Evolutionary conservation across 2,888 invertebrate genomes (phyloP).

Genomic region (Sussaba pulchella): DNA sequence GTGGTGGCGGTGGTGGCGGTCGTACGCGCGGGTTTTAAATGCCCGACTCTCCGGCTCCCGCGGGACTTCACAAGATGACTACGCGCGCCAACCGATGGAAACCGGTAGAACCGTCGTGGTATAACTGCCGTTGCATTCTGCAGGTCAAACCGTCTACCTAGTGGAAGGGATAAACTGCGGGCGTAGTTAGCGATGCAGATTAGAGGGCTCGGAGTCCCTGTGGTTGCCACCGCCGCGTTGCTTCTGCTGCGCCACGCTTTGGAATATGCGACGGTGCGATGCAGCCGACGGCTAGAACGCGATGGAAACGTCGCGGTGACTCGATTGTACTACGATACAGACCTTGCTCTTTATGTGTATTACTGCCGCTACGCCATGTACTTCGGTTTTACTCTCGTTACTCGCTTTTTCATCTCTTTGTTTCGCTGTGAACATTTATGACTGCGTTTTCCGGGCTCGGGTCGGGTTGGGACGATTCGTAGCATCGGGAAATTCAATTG

Average conservation of each 20-base stretch:
- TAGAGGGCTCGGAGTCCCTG: slow-evolving; percentile 70
- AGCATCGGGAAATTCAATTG: neutral
- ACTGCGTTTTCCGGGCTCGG: neutral
- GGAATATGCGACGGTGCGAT: slow-evolving; percentile 34
- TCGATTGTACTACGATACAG: slow-evolving; percentile 5
- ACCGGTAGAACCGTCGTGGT: slow-evolving; percentile 23
- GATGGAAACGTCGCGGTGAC: slow-evolving; percentile 51
- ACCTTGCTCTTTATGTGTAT: neutral
- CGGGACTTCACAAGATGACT: slow-evolving; percentile 42
- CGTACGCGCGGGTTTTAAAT: slow-evolving; percentile 54
- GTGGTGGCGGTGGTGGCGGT: neutral
- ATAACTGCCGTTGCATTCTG: slow-evolving; percentile 52
- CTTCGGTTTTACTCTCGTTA: neutral
- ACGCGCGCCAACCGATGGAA: slow-evolving; percentile 49
- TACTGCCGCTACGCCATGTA: neutral
- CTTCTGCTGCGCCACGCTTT: no score
- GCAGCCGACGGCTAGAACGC: neutral
- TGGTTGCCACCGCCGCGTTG: slow-evolving; percentile 43
- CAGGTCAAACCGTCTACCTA: slow-evolving; percentile 43
- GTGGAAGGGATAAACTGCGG: slow-evolving; percentile 71
- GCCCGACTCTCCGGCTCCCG: slow-evolving; percentile 51
- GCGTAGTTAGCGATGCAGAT: slow-evolving; percentile 78
- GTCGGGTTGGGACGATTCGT: neutral
- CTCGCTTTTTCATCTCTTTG: slow-evolving; percentile 14
- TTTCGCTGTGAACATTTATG: neutral